Evolutionary conservation across 2,888 invertebrate species (phyloP).

Genomic region (Chalcosyrphus nemorum): DNA sequence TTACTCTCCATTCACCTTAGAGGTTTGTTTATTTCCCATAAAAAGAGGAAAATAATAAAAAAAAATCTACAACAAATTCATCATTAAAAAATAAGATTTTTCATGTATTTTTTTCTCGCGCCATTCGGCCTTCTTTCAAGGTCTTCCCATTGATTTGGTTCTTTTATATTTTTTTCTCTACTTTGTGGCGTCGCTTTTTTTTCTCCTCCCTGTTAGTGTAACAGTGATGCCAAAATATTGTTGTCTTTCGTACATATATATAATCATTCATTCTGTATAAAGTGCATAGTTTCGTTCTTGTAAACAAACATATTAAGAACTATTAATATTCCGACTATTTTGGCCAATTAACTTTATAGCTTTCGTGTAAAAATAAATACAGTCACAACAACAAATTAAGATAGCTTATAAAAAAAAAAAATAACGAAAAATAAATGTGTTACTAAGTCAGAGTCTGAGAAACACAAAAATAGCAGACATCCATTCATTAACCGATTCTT

Average conservation of each 20-base stretch:
- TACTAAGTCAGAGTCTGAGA: constrained; percentile 40
- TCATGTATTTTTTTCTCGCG: not conserved
- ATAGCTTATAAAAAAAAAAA: not conserved
- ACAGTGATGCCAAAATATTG: not conserved
- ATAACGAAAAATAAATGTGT: constrained; percentile 18
- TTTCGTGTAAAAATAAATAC: not conserved
- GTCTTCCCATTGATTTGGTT: constrained; percentile 19
- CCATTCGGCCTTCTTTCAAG: constrained; percentile 21
- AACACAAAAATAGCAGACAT: constrained; percentile 5
- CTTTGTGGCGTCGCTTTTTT: not conserved
- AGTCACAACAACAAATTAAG: too few relatives aligned
- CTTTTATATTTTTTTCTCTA: not conserved
- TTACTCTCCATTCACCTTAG: not conserved
- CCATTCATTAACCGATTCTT: constrained; percentile 37
- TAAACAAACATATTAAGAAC: not conserved
- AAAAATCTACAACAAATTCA: constrained; percentile 1
- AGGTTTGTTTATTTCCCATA: not conserved
- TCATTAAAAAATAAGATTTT: not conserved
- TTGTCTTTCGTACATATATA: not conserved
- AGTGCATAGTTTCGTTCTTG: constrained; percentile 2
- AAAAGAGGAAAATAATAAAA: not conserved
- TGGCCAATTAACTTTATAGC: constrained; percentile 17
- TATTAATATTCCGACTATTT: constrained; percentile 20
- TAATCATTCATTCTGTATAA: not conserved
- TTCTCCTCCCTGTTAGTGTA: not conserved